phyloP scores from a whole-genome alignment of 2,797 vertebrate species.

The Manis crassicaudata region DNA sequence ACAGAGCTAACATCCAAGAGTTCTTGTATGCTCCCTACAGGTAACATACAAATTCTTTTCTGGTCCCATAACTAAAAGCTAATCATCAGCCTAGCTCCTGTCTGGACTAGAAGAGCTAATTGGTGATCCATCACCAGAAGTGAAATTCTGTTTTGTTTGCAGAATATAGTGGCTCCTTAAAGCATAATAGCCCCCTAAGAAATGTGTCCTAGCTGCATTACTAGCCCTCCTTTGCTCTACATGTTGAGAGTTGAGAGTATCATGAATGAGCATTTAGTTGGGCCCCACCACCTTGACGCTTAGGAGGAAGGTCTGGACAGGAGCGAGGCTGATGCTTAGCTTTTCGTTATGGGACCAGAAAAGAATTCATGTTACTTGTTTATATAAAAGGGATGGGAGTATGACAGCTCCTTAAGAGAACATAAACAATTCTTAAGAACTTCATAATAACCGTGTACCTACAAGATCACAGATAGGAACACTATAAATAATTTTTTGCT shows the following conservation, averaged over 20 bases:
- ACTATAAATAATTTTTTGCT: not conserved
- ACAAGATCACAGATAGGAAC: not conserved
- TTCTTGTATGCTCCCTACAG: not conserved
- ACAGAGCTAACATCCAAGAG: not conserved
- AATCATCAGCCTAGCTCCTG: not conserved
- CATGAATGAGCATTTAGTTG: slow-evolving; percentile 28
- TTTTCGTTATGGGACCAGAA: not conserved
- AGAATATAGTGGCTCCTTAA: slow-evolving; percentile 4
- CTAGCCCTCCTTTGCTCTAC: not conserved
- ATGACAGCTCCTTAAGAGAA: not conserved
- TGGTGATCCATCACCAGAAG: slow-evolving; percentile 21
- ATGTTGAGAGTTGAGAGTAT: not conserved
- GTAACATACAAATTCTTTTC: not conserved
- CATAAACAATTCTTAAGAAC: not conserved
- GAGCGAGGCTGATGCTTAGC: not conserved
- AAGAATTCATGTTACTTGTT: slow-evolving; percentile 1
- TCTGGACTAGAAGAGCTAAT: slow-evolving; percentile 30
- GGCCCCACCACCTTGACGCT: slow-evolving; percentile 36
- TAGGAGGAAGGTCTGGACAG: slow-evolving; percentile 14
- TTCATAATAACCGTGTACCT: not conserved
- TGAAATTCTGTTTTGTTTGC: slow-evolving; percentile 42
- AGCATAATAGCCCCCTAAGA: not conserved
- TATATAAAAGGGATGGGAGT: not conserved
- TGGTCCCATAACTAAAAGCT: not conserved
- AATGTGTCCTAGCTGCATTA: slow-evolving; percentile 5